These are phyloP conservation scores for Maniola jurtina DNA, from an alignment of 1,140 invertebrate species.

Conservation along the genomic window DNA sequence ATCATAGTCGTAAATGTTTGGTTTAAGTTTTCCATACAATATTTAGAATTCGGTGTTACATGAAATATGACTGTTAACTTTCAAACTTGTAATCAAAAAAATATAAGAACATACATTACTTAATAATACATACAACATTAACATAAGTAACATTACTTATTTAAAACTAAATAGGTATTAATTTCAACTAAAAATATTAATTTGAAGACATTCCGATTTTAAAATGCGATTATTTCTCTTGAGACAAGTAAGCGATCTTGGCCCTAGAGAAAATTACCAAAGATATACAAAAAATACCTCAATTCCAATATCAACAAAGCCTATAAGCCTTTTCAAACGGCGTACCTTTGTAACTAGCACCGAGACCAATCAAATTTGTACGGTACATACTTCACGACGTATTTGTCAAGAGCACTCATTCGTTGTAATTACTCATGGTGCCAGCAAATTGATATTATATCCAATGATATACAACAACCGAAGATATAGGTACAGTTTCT, in stretches of 20 bases:
- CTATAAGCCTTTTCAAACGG: slow-evolving; percentile 13
- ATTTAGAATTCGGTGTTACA: too few relatives aligned
- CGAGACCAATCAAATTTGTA: slow-evolving; percentile 61
- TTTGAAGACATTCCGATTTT: not conserved
- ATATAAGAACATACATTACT: too few relatives aligned
- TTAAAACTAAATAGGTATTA: not conserved
- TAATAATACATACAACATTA: not conserved
- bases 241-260: not conserved
- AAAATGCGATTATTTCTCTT: not conserved
- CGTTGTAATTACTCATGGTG: slow-evolving; percentile 62
- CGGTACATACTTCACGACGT: slow-evolving; percentile 63
- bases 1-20: too few relatives aligned
- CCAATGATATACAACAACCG: not conserved
- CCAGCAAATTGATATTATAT: slow-evolving; percentile 16
- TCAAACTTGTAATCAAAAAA: not conserved
- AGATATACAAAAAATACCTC: not conserved
- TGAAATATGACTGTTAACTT: too few relatives aligned
- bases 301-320: not conserved
- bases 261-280: not conserved
- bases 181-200: slow-evolving; percentile 1
- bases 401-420: slow-evolving; percentile 66
- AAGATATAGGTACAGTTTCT: too few relatives aligned
- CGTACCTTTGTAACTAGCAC: slow-evolving; percentile 28
- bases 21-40: too few relatives aligned
- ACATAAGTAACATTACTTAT: too few relatives aligned